phyloP scores from a whole-genome alignment of 2,113 vertebrate species.

The Marcusenius ussheri region DNA sequence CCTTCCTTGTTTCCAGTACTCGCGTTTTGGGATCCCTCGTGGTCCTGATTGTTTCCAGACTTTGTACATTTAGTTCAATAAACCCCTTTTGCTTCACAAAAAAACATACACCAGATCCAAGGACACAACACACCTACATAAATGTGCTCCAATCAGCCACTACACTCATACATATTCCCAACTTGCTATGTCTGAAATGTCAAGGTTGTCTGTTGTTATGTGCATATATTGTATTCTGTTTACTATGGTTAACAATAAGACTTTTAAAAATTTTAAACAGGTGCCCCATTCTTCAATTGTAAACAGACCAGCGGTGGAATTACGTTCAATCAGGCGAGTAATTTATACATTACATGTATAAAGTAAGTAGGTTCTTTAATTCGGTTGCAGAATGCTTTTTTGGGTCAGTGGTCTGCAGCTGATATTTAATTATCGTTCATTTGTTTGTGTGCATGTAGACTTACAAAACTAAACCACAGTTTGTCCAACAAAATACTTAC shows the following conservation, averaged over 20 bases:
- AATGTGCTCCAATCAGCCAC: not conserved
- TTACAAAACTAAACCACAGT: not conserved
- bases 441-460: not conserved
- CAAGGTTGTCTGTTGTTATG: not conserved
- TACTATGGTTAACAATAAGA: not conserved
- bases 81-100: not conserved
- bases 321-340: not conserved
- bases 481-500: not conserved
- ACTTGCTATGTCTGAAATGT: not conserved
- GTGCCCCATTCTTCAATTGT: not conserved
- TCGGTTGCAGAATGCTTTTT: not conserved
- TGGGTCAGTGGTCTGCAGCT: not conserved
- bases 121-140: not conserved
- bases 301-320: not conserved
- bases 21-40: not conserved
- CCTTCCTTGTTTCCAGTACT: not conserved
- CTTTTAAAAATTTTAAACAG: not conserved
- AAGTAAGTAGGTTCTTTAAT: not conserved
- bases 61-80: not conserved
- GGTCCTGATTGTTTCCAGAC: not conserved
- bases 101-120: not conserved
- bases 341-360: constrained; percentile 1
- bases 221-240: not conserved
- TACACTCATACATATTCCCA: not conserved
- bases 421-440: not conserved